Evolutionary conservation across 2,888 invertebrate genomes (phyloP).

Genomic region (Teleogryllus oceanicus): DNA sequence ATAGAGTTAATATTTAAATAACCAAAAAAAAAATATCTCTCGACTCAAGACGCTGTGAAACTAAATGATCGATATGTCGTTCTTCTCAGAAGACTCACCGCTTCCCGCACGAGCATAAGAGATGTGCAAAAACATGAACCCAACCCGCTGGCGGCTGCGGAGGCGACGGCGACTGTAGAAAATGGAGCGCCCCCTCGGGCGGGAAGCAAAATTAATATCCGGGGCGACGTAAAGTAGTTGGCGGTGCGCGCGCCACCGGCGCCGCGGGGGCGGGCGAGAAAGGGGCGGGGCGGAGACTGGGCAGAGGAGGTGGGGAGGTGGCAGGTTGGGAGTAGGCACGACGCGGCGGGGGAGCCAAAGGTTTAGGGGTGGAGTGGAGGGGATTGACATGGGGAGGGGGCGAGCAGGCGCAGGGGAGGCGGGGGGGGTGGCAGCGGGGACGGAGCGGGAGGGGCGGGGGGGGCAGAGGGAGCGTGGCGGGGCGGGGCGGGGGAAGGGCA

Average conservation of each 20-base stretch:
- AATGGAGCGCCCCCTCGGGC: neutral
- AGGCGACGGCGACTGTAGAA: no score
- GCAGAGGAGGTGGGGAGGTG: neutral
- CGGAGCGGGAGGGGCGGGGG: neutral
- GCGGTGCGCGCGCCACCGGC: neutral
- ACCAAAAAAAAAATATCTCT: no score
- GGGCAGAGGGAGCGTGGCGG: neutral
- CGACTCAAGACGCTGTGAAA: no score
- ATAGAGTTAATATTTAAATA: no score
- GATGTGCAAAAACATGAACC: neutral
- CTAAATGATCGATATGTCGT: no score
- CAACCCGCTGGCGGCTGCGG: neutral
- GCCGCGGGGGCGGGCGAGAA: neutral
- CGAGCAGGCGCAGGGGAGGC: neutral
- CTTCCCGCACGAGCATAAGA: no score
- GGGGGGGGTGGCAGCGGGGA: neutral
- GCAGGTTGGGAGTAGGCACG: neutral
- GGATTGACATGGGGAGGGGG: neutral
- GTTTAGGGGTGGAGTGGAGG: neutral
- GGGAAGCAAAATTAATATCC: slow-evolving; percentile 26
- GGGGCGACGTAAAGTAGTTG: slow-evolving; percentile 25
- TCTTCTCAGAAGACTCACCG: no score
- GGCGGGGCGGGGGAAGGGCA: neutral
- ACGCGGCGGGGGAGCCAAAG: neutral
- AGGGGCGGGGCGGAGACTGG: neutral